phyloP scores from a whole-genome alignment of 2,113 vertebrate genomes.

The Microcebus lehilahytsara region DNA sequence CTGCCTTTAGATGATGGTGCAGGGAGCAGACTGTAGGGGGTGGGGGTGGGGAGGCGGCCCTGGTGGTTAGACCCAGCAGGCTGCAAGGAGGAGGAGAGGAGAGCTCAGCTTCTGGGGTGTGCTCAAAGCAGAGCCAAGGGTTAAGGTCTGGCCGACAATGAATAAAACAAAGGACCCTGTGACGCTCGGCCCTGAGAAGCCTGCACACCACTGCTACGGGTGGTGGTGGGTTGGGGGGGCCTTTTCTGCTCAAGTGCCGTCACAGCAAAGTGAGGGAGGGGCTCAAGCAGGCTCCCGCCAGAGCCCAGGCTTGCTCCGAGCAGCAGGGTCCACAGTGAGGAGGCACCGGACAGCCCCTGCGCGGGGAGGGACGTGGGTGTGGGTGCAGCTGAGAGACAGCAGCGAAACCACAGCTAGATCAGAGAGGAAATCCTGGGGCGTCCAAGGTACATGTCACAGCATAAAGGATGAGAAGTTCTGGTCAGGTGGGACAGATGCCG shows the following conservation, averaged over 20 bases:
- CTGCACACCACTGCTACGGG: fast-evolving
- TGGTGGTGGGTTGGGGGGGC: background rate
- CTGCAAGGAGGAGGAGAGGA: background rate
- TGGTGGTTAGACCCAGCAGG: fast-evolving
- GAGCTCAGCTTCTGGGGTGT: fast-evolving
- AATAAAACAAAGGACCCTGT: background rate
- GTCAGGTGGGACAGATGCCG: fast-evolving
- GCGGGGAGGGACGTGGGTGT: fast-evolving
- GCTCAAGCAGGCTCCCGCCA: background rate
- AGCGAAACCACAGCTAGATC: fast-evolving
- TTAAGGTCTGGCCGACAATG: fast-evolving
- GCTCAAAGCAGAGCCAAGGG: background rate
- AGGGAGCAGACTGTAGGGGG: too few relatives aligned
- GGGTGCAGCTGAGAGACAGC: background rate
- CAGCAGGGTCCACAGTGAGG: background rate
- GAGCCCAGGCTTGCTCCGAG: background rate
- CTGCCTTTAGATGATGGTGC: too few relatives aligned
- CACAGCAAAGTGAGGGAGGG: background rate
- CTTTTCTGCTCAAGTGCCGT: background rate
- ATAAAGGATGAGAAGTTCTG: fast-evolving
- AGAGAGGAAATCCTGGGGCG: background rate
- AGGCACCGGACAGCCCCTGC: background rate
- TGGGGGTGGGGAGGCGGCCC: background rate
- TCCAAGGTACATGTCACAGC: background rate
- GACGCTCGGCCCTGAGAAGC: too few relatives aligned